These are phyloP conservation scores for Tupaia tana DNA, from an alignment of 2,113 vertebrate species.

Conservation along the genomic window DNA sequence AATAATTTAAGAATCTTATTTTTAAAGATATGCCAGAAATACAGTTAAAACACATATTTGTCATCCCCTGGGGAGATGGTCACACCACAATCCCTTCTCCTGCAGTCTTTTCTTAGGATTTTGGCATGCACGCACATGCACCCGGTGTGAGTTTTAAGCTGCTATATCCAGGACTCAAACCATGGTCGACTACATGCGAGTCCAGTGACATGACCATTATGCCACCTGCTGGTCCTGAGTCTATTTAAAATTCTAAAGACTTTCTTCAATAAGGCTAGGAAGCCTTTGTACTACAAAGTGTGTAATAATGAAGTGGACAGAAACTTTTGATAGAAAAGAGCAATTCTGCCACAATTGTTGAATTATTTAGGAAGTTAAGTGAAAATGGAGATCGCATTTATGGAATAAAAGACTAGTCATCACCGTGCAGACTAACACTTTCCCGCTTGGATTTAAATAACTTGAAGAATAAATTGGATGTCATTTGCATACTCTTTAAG, in stretches of 20 bases:
- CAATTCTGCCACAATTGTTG: neutral
- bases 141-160: too few species aligned
- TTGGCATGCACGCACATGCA: too few species aligned
- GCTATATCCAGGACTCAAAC: too few species aligned
- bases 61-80: too few species aligned
- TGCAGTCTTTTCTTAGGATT: too few species aligned
- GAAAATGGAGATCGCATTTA: neutral
- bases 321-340: neutral
- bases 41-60: neutral
- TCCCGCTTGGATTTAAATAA: conserved; percentile 42
- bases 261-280: neutral
- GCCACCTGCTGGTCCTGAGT: too few species aligned
- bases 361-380: neutral
- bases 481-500: conserved; percentile 49
- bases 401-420: neutral
- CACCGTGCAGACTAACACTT: neutral
- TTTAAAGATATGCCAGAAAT: neutral
- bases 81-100: too few species aligned
- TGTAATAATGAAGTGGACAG: neutral
- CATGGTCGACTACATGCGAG: too few species aligned
- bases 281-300: neutral
- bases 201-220: too few species aligned
- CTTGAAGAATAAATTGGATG: neutral
- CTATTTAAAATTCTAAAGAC: neutral
- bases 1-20: neutral